phyloP scores from a whole-genome alignment of 2,797 vertebrate genomes.

The Lindbergichthys nudifrons region DNA sequence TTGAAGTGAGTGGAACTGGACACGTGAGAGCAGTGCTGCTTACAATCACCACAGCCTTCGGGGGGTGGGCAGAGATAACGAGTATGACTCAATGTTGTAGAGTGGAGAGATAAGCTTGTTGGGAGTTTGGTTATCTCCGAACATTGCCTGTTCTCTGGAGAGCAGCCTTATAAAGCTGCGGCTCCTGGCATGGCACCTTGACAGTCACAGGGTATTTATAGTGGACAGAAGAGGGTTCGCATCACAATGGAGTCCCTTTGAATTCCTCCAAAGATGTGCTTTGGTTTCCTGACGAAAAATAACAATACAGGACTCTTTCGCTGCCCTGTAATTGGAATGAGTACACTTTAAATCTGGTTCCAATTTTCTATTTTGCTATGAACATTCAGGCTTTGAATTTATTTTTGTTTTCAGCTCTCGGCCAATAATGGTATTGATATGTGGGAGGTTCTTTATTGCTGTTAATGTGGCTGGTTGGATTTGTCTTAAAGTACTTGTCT shows the following conservation, averaged over 20 bases:
- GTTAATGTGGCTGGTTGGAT: no score
- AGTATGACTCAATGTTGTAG: constrained; percentile 63
- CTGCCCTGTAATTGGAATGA: no score
- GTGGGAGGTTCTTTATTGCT: no score
- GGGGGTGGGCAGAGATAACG: constrained; percentile 56
- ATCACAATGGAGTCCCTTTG: constrained; percentile 11
- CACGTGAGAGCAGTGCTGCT: constrained; percentile 51
- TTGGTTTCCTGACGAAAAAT: constrained; percentile 8
- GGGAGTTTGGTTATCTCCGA: constrained; percentile 65
- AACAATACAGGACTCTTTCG: no score
- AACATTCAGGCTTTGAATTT: neutral
- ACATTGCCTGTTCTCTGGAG: constrained; percentile 59
- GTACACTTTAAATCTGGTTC: no score
- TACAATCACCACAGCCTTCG: constrained; percentile 42
- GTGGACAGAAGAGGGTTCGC: constrained; percentile 36
- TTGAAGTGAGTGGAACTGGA: constrained; percentile 24
- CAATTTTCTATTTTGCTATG: constrained; percentile 3
- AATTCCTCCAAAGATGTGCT: constrained; percentile 29
- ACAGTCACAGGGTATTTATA: constrained; percentile 74
- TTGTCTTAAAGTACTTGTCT: no score
- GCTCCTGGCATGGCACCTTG: constrained; percentile 32
- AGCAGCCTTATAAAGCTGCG: constrained; percentile 74
- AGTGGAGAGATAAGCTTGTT: constrained; percentile 72
- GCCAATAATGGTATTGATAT: no score
- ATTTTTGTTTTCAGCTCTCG: no score